Base-by-base conservation (phyloP, 2,888 invertebrate genomes). In the Molanna angustata region DNA sequence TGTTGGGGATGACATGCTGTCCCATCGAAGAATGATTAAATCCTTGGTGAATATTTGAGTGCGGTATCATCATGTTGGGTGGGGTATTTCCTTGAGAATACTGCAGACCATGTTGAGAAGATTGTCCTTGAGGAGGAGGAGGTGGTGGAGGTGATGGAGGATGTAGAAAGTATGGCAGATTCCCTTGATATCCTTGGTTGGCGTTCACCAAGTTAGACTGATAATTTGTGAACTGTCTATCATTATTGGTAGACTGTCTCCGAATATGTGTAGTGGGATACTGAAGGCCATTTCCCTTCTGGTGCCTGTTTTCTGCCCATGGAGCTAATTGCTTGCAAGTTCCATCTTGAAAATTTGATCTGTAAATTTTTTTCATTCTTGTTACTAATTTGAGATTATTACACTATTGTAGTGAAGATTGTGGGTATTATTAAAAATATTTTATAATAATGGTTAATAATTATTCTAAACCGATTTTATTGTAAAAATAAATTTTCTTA, bases 61-160 rank as follows among this genome's bases (percentile, higher is more conserved):
- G 31, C 20, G 19, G 33, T 37, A 47, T 47, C 17, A 47, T 2
- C 42, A 52, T 47, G 7, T 35, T 49, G 11, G n/a, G n/a, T n/a
- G n/a, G n/a, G n/a, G 19, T 40, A 31, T 35, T 49, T 6, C 42
- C 33, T 20, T 57, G 52, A 4, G 45, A 39, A 41, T 49, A 54
- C 21, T 54, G 55, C 31, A 55, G 43, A 19, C 40, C 43, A 7
- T 48, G 47, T 31, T 53, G 53, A 20, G 35, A 19, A 32, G 27
- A 27, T 14, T 39, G 37, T 16, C 46, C 46, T 21, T 54, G 51
- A 3, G 47, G 19, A 9, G 49, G 53, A 14, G 49, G 32, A 0
- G 51, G 54, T 0, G 54, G 54, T 1, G 54, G 54, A 11, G 52
- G 55, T 2, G 58, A 52, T 1, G 58, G 58, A 13, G 58, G 58